These are phyloP conservation scores for Tragelaphus oryx DNA, from an alignment of 2,797 vertebrate genomes.

Conservation along the genomic window DNA sequence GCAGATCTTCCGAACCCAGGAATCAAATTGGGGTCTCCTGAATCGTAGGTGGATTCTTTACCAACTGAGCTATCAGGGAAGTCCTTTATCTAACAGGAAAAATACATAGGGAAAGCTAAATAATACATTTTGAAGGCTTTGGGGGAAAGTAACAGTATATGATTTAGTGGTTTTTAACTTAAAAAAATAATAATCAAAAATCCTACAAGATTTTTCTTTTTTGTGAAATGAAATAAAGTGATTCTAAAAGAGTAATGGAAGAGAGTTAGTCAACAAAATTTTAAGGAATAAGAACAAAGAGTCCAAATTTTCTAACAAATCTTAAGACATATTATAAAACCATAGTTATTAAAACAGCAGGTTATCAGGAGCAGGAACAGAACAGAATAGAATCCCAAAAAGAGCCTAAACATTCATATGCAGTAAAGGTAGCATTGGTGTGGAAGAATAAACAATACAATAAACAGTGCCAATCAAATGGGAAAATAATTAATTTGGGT, in stretches of 20 bases:
- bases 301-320: background rate
- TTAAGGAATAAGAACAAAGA: slow-evolving; percentile 10
- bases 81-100: background rate
- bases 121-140: background rate
- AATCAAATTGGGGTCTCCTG: background rate
- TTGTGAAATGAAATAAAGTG: background rate
- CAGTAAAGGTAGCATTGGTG: background rate
- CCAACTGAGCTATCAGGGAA: background rate
- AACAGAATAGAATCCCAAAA: background rate
- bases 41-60: background rate
- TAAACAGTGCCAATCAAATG: background rate
- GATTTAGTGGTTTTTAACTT: background rate
- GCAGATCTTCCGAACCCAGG: accelerated
- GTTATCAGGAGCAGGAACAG: background rate
- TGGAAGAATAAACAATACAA: background rate
- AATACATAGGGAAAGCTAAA: background rate
- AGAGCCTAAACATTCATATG: background rate
- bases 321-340: background rate
- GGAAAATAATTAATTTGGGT: background rate
- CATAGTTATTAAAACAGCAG: background rate
- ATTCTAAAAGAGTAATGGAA: background rate
- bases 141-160: background rate
- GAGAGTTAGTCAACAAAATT: background rate
- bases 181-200: slow-evolving; percentile 21
- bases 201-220: background rate